phyloP scores from a whole-genome alignment of 2,888 invertebrate species.

The Acleris laterana region DNA sequence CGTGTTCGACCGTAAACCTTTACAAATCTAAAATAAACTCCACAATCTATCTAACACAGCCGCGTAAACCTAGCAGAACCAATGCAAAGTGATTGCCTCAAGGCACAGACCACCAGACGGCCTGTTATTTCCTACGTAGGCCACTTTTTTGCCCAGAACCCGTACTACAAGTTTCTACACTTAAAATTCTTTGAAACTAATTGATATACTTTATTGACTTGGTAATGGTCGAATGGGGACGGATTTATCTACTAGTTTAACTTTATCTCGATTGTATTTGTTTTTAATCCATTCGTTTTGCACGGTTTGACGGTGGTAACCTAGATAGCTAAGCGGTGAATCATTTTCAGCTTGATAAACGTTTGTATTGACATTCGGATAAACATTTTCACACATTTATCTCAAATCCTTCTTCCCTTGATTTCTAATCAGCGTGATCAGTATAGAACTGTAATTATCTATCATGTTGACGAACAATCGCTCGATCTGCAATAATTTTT shows the following conservation, averaged over 20 bases:
- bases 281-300: slow-evolving; percentile 25
- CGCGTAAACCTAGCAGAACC: slow-evolving; percentile 29
- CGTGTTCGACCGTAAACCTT: neutral
- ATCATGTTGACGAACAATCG: too few species aligned
- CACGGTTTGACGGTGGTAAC: slow-evolving; percentile 1
- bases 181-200: slow-evolving; percentile 38
- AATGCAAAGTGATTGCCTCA: slow-evolving; percentile 34
- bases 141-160: slow-evolving; percentile 33
- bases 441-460: too few species aligned
- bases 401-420: too few species aligned
- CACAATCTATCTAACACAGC: slow-evolving; percentile 27
- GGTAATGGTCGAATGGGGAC: slow-evolving; percentile 30
- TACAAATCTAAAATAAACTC: slow-evolving; percentile 8
- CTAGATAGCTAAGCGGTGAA: neutral
- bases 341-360: neutral
- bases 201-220: slow-evolving; percentile 37
- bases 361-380: neutral
- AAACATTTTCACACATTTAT: too few species aligned
- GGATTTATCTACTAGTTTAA: slow-evolving; percentile 35
- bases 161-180: slow-evolving; percentile 38
- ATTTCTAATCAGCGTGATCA: too few species aligned
- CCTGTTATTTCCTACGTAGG: slow-evolving; percentile 35
- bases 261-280: slow-evolving; percentile 33
- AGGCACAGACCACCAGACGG: slow-evolving; percentile 35
- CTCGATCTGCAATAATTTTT: neutral